Base-by-base conservation (phyloP, 92 coral and sea anemone species). In the Chrysogorgia sp. region DNA sequence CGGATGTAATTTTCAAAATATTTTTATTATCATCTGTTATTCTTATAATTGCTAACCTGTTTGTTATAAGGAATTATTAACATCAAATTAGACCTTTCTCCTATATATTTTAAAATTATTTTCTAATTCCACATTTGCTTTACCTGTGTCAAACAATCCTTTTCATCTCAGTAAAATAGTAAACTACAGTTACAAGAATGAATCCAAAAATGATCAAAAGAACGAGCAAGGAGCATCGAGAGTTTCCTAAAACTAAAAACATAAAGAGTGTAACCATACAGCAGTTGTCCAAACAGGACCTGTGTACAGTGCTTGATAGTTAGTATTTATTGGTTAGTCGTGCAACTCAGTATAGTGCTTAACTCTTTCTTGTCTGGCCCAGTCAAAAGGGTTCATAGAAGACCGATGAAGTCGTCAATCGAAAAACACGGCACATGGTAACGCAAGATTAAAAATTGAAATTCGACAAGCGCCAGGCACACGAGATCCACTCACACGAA, bases 161-260 rank as follows among this genome's bases (percentile, higher is more conserved):
- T 47, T 47, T 47, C 34, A 24, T 69, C 55, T 35, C 76, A 69
- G 21, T 47, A 45, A 30, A 69, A 26, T 25, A 69, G 2, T 47
- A 69, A 28, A 37, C 13, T 60, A 69, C 21, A 47, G 30, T 69
- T 48, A 34, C 76, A 47, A 69, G 31, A 24, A 69, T 12, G 15
- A 45, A 23, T 69, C 59, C 76, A 69, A 69, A 29, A 7, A 68
- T 33, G 29, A 30, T 15, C 25, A 68, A 19, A 13, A 68, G 20
- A 24, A 69, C 13, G 41, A 49, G 15, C 52, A 69, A 21, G 40
- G 76, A 48, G 48, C 40, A 31, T 22, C 55, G 52, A 13, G 55
- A 41, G 21, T n/a, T 67, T 17, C 30, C 76, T 69, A 69, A 10
- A 69, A 26, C 35, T 45, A 10, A 15, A 35, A 47, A 25, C 9